phyloP scores from a whole-genome alignment of 2,113 vertebrate species.

The Nyctibius bracteatus region DNA sequence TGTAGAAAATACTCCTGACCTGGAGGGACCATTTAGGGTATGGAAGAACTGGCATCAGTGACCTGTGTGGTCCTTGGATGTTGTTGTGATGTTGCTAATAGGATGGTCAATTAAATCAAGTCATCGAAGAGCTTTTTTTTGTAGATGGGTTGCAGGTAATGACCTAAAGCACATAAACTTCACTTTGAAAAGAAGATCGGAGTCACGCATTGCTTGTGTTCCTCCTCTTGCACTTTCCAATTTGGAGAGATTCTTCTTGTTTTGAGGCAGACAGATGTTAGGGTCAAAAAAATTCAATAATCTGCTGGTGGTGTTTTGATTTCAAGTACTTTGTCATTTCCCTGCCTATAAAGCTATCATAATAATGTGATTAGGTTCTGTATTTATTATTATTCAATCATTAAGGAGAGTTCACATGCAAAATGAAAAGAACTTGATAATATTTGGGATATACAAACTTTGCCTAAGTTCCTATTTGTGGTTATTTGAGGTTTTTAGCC shows the following conservation, averaged over 20 bases:
- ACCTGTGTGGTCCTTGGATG: neutral
- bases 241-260: neutral
- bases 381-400: neutral
- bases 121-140: neutral
- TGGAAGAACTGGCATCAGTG: neutral
- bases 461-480: neutral
- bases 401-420: neutral
- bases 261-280: neutral
- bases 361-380: neutral
- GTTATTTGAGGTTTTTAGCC: neutral
- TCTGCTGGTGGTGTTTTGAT: neutral
- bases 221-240: neutral
- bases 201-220: neutral
- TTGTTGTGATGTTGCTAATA: neutral
- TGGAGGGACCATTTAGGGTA: no score
- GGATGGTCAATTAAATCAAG: neutral
- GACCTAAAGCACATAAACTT: neutral
- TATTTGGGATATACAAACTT: neutral
- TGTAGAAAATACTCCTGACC: neutral
- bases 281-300: neutral
- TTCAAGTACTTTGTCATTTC: neutral
- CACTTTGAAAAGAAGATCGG: neutral
- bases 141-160: fast-evolving
- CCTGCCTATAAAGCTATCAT: neutral
- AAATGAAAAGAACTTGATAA: neutral